A percentile compares a stretch with the other conserved stretches of the same genome.
Evolutionary conservation across 2,797 vertebrate species (phyloP).

Genomic region (Odontamblyopus lacepedii): DNA sequence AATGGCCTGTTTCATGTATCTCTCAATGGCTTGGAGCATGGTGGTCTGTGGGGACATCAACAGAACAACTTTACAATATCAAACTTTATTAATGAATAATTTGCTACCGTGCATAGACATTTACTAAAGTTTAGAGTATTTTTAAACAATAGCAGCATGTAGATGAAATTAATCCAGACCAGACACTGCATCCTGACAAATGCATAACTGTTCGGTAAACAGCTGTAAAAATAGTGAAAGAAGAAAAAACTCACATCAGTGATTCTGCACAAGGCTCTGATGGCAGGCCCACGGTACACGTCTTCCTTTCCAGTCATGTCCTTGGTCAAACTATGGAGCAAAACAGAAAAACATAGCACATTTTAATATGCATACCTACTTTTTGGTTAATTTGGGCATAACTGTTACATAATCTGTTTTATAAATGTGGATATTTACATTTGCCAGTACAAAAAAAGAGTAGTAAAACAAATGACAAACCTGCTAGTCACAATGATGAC

Average conservation of each 20-base stretch:
- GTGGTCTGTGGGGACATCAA: conserved; percentile 80
- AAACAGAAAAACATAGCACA: not conserved
- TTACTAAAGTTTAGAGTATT: not conserved
- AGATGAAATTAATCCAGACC: no score
- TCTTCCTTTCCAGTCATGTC: conserved; percentile 99
- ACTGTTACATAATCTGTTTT: not conserved
- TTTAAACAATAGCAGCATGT: not conserved
- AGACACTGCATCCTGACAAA: no score
- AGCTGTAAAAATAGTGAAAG: not conserved
- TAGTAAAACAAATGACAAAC: conserved; percentile 73
- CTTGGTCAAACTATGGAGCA: conserved; percentile 87
- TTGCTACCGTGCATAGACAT: not conserved
- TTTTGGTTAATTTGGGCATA: no score
- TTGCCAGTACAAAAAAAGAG: no score
- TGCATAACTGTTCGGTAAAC: not conserved
- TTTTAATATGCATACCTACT: not conserved
- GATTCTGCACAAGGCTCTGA: conserved; percentile 95
- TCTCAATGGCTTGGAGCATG: conserved; percentile 96
- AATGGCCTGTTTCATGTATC: conserved; percentile 99
- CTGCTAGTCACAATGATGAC: conserved; percentile 99
- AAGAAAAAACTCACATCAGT: conserved; percentile 86
- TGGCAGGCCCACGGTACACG: conserved; percentile 93
- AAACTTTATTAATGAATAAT: not conserved
- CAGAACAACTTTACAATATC: not conserved
- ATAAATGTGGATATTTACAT: not conserved